Base-by-base conservation (phyloP, 2,113 vertebrate genomes). In the Puffinus mauretanicus region DNA sequence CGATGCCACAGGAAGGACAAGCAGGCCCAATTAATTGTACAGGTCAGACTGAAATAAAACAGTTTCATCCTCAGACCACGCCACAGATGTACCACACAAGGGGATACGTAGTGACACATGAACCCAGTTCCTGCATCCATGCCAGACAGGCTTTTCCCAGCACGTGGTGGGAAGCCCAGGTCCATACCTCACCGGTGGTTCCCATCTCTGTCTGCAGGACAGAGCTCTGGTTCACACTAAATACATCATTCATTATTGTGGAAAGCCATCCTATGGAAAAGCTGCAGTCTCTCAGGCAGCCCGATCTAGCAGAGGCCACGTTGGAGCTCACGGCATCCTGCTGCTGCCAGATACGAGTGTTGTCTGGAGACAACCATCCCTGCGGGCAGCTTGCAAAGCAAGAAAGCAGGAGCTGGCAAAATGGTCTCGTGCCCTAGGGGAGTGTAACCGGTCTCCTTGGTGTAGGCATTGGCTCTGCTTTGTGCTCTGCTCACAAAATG, bases 61-160 rank as follows among this genome's bases (percentile, higher is more conserved):
- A 6, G 15, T 54, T 60, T 60, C 46, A 26, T 38, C 32, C 14
- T 47, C 34, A 49, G 66, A 7, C 11, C 4, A 6, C 26, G 17
- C 34, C 84, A 66, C 51, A 60, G 52, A 32, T 7, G 2, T 13
- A 51, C 32, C 25, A 21, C 26, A 25, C 30, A 24, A 55, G 40
- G 13, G 22, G 27, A 30, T 30, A n/a, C 0, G 4, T 7, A 58
- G 16, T 4, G 30, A 38, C n/a, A 46, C 6, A 20, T 8, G 8
- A 64, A 34, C 38, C 11, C 36, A 26, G 9, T 1, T 29, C 15
- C 49, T 3, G 13, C 1, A 1, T 3, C 26, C 47, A 0, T 13
- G 34, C 21, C 44, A 24, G 16, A 7, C 9, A 8, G 32, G 7
- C 3, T 49, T 65, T 13, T 32, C 13, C 7, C 17, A 49, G n/a